phyloP scores from a whole-genome alignment of 2,797 vertebrate genomes.

The Clarias fuscus region DNA sequence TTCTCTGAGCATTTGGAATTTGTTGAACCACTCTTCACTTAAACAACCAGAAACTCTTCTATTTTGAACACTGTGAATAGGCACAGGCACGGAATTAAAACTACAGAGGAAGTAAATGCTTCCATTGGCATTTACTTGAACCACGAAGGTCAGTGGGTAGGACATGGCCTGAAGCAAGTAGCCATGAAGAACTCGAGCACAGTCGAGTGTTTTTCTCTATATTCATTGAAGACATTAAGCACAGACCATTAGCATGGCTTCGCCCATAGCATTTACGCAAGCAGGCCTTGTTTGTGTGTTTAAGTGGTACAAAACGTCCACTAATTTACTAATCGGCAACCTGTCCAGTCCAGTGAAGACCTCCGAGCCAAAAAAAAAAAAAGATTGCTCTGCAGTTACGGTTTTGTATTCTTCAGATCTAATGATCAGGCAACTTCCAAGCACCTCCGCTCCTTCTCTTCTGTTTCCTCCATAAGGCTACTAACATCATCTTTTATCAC shows the following conservation, averaged over 20 bases:
- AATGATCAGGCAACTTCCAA: not conserved
- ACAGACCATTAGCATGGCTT: conserved; percentile 44
- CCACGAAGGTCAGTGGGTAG: not conserved
- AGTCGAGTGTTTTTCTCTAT: conserved; percentile 42
- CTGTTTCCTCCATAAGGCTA: not conserved
- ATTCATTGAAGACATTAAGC: conserved; percentile 38
- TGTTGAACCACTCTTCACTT: conserved; percentile 3
- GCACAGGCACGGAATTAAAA: conserved; percentile 8
- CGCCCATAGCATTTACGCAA: conserved; percentile 31
- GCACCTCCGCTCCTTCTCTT: not conserved
- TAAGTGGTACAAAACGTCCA: conserved; percentile 31
- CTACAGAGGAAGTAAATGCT: conserved; percentile 15
- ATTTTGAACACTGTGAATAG: not conserved
- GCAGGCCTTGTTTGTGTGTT: conserved; percentile 44
- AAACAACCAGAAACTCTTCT: conserved; percentile 2
- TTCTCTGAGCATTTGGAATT: conserved; percentile 39
- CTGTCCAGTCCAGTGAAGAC: not conserved
- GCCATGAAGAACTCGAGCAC: conserved; percentile 30
- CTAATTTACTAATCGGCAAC: conserved; percentile 18
- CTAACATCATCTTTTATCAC: not conserved
- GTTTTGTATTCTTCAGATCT: not conserved
- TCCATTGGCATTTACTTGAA: conserved; percentile 8
- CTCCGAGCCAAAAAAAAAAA: not conserved
- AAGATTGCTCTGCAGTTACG: not conserved
- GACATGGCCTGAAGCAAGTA: conserved; percentile 18